A percentile compares a stretch with the other conserved stretches of the same genome.
Evolutionary conservation across 2,888 invertebrate species (phyloP).

Genomic region (Amphipoea lucens): DNA sequence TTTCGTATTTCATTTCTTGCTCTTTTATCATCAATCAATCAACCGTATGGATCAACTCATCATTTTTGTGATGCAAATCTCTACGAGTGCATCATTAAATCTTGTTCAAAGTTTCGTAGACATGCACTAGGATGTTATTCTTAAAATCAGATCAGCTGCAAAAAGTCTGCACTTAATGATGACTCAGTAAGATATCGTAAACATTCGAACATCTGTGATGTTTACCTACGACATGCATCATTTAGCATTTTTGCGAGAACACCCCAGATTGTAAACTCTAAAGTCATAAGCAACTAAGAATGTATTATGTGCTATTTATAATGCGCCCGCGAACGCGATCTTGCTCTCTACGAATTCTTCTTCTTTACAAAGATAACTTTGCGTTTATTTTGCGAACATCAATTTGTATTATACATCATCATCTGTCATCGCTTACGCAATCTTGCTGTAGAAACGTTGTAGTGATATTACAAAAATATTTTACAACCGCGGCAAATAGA

Average conservation of each 20-base stretch:
- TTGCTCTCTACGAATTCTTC: conserved; percentile 16
- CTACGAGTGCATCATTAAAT: neutral
- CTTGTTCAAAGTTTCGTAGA: neutral
- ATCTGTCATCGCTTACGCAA: conserved; percentile 33
- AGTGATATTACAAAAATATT: conserved; percentile 15
- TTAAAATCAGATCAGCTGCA: conserved; percentile 1
- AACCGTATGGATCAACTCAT: neutral
- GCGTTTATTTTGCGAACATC: conserved; percentile 10
- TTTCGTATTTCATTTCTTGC: neutral
- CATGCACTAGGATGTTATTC: conserved; percentile 6
- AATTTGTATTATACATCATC: conserved; percentile 17
- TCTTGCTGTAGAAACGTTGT: conserved; percentile 7
- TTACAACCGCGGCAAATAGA: neutral
- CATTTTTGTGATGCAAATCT: neutral
- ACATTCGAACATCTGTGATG: conserved; percentile 10
- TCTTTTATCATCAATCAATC: neutral
- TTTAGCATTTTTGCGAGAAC: conserved; percentile 11
- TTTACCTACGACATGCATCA: neutral
- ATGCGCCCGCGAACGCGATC: conserved; percentile 17
- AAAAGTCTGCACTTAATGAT: conserved; percentile 6
- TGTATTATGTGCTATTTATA: neutral
- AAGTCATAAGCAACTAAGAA: neutral
- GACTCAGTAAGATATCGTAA: conserved; percentile 9
- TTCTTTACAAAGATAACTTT: neutral
- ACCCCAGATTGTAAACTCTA: neutral